Evolutionary conservation across 2,797 vertebrate genomes (phyloP).

Genomic region (Eutrigla gurnardus): DNA sequence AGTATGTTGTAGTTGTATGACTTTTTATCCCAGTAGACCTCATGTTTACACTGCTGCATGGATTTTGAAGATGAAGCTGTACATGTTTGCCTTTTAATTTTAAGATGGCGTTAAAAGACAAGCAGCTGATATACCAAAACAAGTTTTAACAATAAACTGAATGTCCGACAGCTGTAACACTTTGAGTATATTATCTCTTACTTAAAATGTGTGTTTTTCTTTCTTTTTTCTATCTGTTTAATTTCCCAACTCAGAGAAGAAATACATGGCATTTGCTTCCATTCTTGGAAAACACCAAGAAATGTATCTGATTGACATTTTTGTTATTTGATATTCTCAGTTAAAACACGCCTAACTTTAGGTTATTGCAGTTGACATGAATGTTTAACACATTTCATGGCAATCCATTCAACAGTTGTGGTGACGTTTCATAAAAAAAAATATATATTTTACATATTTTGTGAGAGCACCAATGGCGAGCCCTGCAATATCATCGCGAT

Average conservation of each 20-base stretch:
- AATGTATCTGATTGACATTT: not conserved
- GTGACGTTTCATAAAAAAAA: too few species aligned
- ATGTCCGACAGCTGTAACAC: conserved; percentile 69
- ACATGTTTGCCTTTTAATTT: conserved; percentile 77
- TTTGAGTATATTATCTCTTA: not conserved
- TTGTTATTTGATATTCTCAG: not conserved
- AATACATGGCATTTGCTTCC: not conserved
- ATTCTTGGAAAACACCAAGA: not conserved
- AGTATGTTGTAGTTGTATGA: conserved; percentile 62
- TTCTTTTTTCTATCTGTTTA: not conserved
- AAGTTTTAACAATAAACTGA: conserved; percentile 84
- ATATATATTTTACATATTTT: not conserved
- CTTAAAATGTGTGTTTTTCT: not conserved
- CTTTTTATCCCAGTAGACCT: conserved; percentile 68
- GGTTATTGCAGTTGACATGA: not conserved
- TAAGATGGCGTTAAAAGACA: conserved; percentile 66
- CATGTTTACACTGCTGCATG: conserved; percentile 81
- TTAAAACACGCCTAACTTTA: not conserved
- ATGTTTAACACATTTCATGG: not conserved
- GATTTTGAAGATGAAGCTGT: conserved; percentile 74
- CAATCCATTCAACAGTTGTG: not conserved
- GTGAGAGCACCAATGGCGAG: not conserved
- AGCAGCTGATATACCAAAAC: conserved; percentile 83
- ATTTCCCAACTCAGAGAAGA: not conserved
- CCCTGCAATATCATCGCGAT: not conserved